Evolutionary conservation across 2,888 invertebrate species (phyloP), one percentile per base, ranked within the genome.

Genomic region (Andrena trimmerana): DNA sequence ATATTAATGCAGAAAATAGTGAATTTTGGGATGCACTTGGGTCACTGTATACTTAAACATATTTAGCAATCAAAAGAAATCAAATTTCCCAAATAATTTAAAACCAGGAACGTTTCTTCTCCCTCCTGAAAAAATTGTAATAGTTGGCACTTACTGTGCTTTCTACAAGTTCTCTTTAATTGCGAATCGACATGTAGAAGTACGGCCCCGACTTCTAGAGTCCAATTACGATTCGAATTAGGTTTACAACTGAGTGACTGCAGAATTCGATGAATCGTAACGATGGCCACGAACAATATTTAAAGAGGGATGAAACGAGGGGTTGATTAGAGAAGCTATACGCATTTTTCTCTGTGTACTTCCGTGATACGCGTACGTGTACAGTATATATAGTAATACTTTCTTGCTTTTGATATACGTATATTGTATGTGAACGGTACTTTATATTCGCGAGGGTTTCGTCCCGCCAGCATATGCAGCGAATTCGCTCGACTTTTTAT

Each of bases 391-490:
- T 42, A 72, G 16, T 13, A 29, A 69, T 65, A 78, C 20, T 50
- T 76, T 65, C 59, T 65, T 69, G 60, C 65, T 69, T 66, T 67
- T 48, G 65, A 89, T 88, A 88, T 81, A 90, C 89, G 88, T 87
- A 89, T 88, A 92, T 89, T 90, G 88, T 90, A 90, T 92, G 89
- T 82, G 84, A 88, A 59, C 87, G 86, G 90, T 91, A 91, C 88
- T 92, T 91, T 90, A 88, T 90, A 92, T 92, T 91, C 88, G 87
- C 87, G 59, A 90, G 79, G 85, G 83, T 78, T 91, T 89, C 89
- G 88, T 91, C 89, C 85, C 73, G 60, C 62, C 74, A 16, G 70
- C 54, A 60, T 76, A 36, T 65, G 65, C 31, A 27, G 24, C 74
- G 59, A 33, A 31, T 72, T 27, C 36, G 60, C 52, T 66, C 68